phyloP scores from a whole-genome alignment of 2,113 vertebrate genomes.

The Ailuropoda melanoleuca region DNA sequence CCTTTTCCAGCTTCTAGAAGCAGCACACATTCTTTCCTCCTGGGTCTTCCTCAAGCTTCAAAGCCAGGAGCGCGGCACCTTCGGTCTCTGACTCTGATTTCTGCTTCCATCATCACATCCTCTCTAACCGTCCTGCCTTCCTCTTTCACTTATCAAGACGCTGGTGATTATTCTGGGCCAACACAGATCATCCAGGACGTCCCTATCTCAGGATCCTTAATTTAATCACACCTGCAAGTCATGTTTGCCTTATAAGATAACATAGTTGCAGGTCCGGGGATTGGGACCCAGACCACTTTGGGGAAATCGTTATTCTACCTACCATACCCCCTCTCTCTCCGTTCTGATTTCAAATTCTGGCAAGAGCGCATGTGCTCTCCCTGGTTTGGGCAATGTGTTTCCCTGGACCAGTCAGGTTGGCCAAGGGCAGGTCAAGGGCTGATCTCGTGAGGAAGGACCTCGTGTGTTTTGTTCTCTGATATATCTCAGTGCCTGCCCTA shows the following conservation, averaged over 20 bases:
- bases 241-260: neutral
- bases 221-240: neutral
- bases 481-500: neutral
- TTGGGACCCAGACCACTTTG: neutral
- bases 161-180: neutral
- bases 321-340: neutral
- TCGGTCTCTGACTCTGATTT: neutral
- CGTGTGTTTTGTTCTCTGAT: neutral
- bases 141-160: neutral
- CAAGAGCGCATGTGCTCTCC: neutral
- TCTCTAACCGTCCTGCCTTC: neutral
- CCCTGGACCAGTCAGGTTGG: neutral
- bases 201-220: too few relatives aligned
- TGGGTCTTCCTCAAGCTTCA: neutral
- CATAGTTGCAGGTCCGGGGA: neutral
- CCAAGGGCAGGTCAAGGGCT: too few relatives aligned
- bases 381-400: neutral
- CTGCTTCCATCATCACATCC: neutral
- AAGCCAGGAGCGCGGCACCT: neutral
- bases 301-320: neutral
- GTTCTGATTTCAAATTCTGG: neutral
- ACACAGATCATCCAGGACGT: neutral
- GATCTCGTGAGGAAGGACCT: neutral
- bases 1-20: neutral
- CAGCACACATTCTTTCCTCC: neutral